Conservation (phyloP, 37 sponge, comb jelly and placozoan genomes). For the Ephydatia muelleri region DNA sequence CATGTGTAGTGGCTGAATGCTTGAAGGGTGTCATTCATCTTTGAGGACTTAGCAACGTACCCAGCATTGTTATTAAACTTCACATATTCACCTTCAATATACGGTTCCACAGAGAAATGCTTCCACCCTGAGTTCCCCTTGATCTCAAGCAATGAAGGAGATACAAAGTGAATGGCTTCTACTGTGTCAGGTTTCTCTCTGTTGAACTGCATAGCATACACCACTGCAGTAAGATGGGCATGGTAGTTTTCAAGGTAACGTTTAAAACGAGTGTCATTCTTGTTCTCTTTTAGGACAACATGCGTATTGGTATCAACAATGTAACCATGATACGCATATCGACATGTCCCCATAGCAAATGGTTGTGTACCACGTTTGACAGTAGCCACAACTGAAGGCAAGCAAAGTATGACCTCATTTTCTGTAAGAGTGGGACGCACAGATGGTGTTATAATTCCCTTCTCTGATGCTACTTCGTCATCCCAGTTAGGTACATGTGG, state of each 20-base stretch:
- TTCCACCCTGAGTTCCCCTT: background rate
- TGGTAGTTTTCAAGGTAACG: conserved; percentile 9
- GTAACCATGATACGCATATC: conserved; percentile 16
- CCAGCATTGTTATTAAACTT: conserved; percentile 42
- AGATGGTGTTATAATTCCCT: conserved; percentile 12
- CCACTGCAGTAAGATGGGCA: background rate
- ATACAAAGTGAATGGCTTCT: background rate
- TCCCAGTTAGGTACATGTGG: conserved; percentile 9
- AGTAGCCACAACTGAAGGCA: background rate
- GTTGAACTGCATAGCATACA: conserved; percentile 27
- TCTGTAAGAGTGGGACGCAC: background rate
- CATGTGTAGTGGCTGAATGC: conserved; percentile 48
- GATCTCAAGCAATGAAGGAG: background rate
- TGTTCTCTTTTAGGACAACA: conserved; percentile 22
- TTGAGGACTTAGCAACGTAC: background rate
- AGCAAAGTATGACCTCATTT: conserved; percentile 13
- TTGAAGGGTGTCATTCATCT: conserved; percentile 7
- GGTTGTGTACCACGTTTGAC: conserved; percentile 10
- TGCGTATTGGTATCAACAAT: background rate
- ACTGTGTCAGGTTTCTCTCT: conserved; percentile 4
- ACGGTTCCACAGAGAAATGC: conserved; percentile 2
- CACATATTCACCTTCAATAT: conserved; percentile 9
- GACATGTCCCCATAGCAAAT: conserved; percentile 22
- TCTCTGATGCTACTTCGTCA: background rate
- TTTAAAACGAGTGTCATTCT: background rate